Conservation (phyloP, 1,140 invertebrate genomes). For the Ceratosolen solmsi region DNA sequence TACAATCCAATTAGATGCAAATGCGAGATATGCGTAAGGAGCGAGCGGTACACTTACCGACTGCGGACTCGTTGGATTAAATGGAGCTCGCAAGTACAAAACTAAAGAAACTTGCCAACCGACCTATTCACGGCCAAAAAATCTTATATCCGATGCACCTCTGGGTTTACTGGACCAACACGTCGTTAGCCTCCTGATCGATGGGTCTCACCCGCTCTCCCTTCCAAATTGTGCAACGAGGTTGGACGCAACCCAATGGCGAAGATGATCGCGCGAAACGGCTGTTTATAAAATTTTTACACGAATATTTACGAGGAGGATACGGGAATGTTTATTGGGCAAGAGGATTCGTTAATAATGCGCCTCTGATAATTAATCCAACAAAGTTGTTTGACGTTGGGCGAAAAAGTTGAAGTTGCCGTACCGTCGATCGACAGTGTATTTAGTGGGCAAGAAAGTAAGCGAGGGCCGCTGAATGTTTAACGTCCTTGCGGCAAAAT, state of each 20-base stretch:
- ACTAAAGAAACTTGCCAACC: too few relatives aligned
- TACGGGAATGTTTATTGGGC: too few relatives aligned
- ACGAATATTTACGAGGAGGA: neutral
- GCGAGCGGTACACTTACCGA: neutral
- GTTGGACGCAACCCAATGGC: neutral
- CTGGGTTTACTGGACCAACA: too few relatives aligned
- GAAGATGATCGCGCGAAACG: neutral
- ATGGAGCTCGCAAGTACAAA: too few relatives aligned
- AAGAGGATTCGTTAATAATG: too few relatives aligned
- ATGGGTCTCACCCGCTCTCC: neutral
- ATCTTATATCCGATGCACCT: too few relatives aligned
- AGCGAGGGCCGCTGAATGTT: neutral
- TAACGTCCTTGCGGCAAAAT: neutral
- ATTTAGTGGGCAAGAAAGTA: neutral
- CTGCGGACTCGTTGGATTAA: neutral
- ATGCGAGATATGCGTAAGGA: neutral
- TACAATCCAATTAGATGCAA: neutral
- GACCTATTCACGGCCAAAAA: too few relatives aligned
- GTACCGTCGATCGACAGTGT: too few relatives aligned
- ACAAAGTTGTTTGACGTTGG: too few relatives aligned
- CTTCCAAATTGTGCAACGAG: neutral
- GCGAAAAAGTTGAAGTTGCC: too few relatives aligned
- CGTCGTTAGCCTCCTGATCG: too few relatives aligned
- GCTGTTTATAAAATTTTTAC: neutral
- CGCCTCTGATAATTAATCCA: too few relatives aligned